Conservation (phyloP, 1,140 invertebrate genomes). For the Hyles vespertilio region DNA sequence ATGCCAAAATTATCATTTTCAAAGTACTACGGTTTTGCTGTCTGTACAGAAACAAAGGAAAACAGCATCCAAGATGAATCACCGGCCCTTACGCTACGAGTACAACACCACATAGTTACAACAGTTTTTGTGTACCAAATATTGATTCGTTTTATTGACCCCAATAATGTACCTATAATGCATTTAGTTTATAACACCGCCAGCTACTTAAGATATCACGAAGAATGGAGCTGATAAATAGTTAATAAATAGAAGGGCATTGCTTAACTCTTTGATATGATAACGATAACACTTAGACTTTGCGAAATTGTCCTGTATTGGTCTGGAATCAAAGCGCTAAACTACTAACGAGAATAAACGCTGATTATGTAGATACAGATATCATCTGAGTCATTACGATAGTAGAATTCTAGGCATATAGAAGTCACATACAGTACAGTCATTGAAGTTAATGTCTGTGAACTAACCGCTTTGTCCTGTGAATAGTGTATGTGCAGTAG, state of each 20-base stretch:
- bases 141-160: constrained; percentile 11
- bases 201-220: constrained; percentile 24
- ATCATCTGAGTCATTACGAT: too few relatives aligned
- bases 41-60: not conserved
- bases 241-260: constrained; percentile 17
- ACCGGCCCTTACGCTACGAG: not conserved
- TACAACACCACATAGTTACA: constrained; percentile 2
- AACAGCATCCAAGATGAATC: too few relatives aligned
- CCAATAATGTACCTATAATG: constrained; percentile 12
- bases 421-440: constrained; percentile 2
- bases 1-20: too few relatives aligned
- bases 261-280: constrained; percentile 22
- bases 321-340: constrained; percentile 1
- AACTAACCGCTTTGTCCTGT: constrained; percentile 18
- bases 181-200: constrained; percentile 3
- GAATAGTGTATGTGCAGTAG: constrained; percentile 6
- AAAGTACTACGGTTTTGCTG: too few relatives aligned
- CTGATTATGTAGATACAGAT: too few relatives aligned
- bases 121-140: constrained; percentile 3
- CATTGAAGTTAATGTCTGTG: constrained; percentile 18
- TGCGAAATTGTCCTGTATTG: too few relatives aligned
- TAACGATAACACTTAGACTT: constrained; percentile 23
- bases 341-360: not conserved
- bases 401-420: not conserved
- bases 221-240: constrained; percentile 20